A percentile compares a stretch with the other conserved stretches of the same genome.
Conservation (phyloP, 1,140 invertebrate genomes). For the Leptinotarsa undecemlineata region DNA sequence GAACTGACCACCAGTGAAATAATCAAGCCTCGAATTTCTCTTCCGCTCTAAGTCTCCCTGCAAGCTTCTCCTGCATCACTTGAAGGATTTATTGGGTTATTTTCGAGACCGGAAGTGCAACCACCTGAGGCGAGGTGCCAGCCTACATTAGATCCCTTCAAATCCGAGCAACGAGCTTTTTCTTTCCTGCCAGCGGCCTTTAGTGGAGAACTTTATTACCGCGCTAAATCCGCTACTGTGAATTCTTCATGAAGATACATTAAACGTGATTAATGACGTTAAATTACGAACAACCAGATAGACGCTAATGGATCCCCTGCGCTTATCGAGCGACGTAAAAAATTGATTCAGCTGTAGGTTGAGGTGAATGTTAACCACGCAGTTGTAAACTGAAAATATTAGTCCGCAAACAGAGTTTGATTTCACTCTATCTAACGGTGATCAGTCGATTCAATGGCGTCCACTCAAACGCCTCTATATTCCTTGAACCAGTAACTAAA, state of each 20-base stretch:
- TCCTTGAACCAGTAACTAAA: too few species aligned
- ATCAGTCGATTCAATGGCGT: too few species aligned
- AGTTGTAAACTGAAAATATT: too few species aligned
- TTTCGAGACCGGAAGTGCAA: slow-evolving; percentile 1
- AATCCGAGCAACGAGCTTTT: neutral
- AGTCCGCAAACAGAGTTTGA: too few species aligned
- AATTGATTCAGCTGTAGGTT: neutral
- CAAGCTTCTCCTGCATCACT: neutral
- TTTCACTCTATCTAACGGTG: too few species aligned
- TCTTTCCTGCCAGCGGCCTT: neutral
- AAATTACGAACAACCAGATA: neutral
- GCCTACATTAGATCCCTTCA: slow-evolving; percentile 1
- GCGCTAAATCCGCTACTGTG: neutral
- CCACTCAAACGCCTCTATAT: too few species aligned
- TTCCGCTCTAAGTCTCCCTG: neutral
- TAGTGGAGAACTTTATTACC: neutral
- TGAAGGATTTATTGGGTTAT: slow-evolving; percentile 1
- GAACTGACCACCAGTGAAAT: too few species aligned
- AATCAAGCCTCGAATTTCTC: too few species aligned
- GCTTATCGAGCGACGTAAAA: neutral
- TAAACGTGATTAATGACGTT: neutral
- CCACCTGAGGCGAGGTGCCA: neutral
- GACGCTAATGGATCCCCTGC: neutral
- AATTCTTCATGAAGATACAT: slow-evolving; percentile 1
- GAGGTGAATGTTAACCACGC: too few species aligned